Evolutionary conservation across 2,797 vertebrate genomes (phyloP), one percentile per base, ranked within the genome.

Genomic region (Enteromius unitaeniatus): DNA sequence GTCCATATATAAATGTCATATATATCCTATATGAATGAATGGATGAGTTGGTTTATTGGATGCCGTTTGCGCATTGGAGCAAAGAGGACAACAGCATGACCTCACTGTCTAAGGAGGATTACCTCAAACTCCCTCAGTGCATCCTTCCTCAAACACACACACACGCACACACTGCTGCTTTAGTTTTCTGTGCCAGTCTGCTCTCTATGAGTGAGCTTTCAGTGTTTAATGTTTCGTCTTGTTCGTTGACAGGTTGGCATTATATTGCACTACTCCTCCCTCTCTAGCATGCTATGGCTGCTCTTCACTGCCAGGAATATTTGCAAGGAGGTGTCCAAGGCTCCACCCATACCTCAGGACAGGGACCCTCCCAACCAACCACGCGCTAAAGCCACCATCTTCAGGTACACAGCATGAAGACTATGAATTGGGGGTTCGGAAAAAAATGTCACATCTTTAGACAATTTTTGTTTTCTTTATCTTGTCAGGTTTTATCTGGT

Each of bases 211-310:
- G 49, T 19, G 62, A 76, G 69, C 78, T 53, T 42, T 83, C 42
- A 82, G 51, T 84, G 65, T 78, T 88, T 81, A 84, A 51, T 68
- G 74, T 49, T 70, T 87, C 51, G 28, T 74, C 77, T 78, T 85
- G 47, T 79, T 89, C 70, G 9, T 84, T 76, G 67, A 75, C 89
- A 99, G 98, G 97, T 97, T 89, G 98, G 97, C 53, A 95, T 98
- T 45, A 89, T 95, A 8, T 93, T 99, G 78, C 98, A 99, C 90
- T 99, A 97, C 88, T 96, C 96, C 21, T 96, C 97, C 0, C 93
- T 99, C n/a, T 97, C 97, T 78, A 95, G 97, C 34, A 95, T 98
- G 95, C 91, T 99, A 69, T 99, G 97, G 97, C 95, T 99, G 49
- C 95, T 93, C 14, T 96, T 97, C 81, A 97, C 96, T 9, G 97